Percentiles rank a stretch among this genome's conserved stretches.
Evolutionary conservation across 1,140 invertebrate genomes (phyloP).

Genomic region (Drosophila biarmipes): DNA sequence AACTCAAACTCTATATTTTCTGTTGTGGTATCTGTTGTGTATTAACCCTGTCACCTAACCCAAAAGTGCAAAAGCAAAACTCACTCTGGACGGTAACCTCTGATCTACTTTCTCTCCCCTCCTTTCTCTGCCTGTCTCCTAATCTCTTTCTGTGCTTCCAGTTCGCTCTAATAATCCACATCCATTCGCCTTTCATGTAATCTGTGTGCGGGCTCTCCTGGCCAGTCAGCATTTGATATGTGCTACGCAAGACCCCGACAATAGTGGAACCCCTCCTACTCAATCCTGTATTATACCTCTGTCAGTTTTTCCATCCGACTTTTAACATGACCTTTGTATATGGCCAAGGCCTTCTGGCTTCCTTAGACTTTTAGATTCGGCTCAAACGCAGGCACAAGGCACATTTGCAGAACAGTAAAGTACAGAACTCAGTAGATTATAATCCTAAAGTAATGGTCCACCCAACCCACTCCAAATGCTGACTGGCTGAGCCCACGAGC

Average conservation of each 20-base stretch:
- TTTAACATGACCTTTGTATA: conserved; percentile 7
- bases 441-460: conserved; percentile 5
- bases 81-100: conserved; percentile 11
- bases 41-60: conserved; percentile 63
- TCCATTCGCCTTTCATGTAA: conserved; percentile 26
- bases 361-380: conserved; percentile 8
- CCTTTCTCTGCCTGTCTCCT: conserved; percentile 9
- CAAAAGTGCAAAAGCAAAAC: neutral
- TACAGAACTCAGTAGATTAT: conserved; percentile 8
- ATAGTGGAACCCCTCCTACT: neutral
- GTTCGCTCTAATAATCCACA: conserved; percentile 23
- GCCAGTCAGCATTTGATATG: conserved; percentile 74
- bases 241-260: conserved; percentile 25
- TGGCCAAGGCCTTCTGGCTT: neutral
- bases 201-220: conserved; percentile 46
- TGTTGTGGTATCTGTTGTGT: conserved; percentile 58
- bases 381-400: conserved; percentile 53
- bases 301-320: neutral
- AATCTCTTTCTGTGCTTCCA: conserved; percentile 32
- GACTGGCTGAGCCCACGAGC: conserved; percentile 63
- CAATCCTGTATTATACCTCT: conserved; percentile 4
- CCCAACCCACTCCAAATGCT: conserved; percentile 66
- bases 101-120: conserved; percentile 1
- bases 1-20: conserved; percentile 64
- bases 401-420: conserved; percentile 47